Base-by-base conservation (phyloP, 2,113 vertebrate genomes). In the Rhagologus leucostigma region DNA sequence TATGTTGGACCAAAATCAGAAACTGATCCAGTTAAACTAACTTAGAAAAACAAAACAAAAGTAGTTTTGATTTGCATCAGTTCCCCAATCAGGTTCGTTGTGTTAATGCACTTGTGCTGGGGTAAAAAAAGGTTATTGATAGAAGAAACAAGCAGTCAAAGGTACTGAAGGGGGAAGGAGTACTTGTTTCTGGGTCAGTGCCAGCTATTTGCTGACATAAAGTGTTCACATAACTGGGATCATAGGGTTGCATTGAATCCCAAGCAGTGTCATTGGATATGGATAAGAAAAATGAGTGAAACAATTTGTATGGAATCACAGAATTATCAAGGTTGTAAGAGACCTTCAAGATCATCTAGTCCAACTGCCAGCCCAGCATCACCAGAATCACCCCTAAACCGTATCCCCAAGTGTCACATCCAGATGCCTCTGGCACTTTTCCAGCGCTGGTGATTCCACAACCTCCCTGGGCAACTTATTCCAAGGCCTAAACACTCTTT, bases 361-460 rank as follows among this genome's bases (percentile, higher is more conserved):
- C 53, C 33, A 22, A 32, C 46, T 0, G 0, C 52, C 50, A 64
- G 13, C 2, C 24, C 30, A 32, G 11, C 65, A 56, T 11, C 35
- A 64, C 30, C 49, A 56, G 32, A 80, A 49, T 56, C 11, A 56
- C 26, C 22, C 6, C 14, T 32, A 32, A 71, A 15, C 35, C 26
- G 4, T 27, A 42, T 35, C 49, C 5, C 20, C 11, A 50, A 5
- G 32, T 64, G 32, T 19, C 35, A 44, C 10, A 50, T 64, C 32
- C 35, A 50, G 42, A 16, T 49, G 6, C 21, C 26, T 64, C 26
- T 64, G 37, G 50, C 32, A 42, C 35, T 50, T 56, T 56, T 80
- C 32, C 20, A 33, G 49, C 32, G 30, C 18, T 1, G 1, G 5
- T 55, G 32, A 57, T 22, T 49, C 50, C 10, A 33, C 27, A 42